These are phyloP conservation scores for Andrena minutula DNA, from an alignment of 2,888 invertebrate genomes.

Conservation along the genomic window DNA sequence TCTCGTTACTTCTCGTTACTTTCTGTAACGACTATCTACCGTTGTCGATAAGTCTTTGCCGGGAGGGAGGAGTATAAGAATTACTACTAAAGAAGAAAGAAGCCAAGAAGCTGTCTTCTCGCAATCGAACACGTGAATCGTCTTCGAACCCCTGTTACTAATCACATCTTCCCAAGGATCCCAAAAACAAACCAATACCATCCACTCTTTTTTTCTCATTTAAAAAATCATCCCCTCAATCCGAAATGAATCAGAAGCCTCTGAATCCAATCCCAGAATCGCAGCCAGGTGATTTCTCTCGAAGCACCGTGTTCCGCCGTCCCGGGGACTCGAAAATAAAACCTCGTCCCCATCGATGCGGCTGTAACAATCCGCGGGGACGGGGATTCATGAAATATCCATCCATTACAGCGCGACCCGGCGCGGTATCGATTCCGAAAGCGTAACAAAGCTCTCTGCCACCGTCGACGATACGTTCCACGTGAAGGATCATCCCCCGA, in stretches of 20 bases:
- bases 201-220: too few species aligned
- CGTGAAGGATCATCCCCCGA: slow-evolving; percentile 28
- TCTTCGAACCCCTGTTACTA: too few species aligned
- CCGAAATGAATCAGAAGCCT: too few species aligned
- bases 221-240: too few species aligned
- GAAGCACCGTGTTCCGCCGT: too few species aligned
- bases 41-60: slow-evolving; percentile 21
- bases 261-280: too few species aligned
- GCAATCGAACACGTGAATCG: too few species aligned
- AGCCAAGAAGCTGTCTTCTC: too few species aligned
- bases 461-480: background rate
- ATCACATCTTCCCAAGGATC: too few species aligned
- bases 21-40: slow-evolving; percentile 29
- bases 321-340: background rate
- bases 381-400: slow-evolving; percentile 7
- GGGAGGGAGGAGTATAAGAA: background rate
- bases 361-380: background rate
- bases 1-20: slow-evolving; percentile 53
- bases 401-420: slow-evolving; percentile 26
- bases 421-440: slow-evolving; percentile 51
- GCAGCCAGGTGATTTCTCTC: too few species aligned
- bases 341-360: background rate
- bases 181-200: too few species aligned
- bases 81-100: background rate
- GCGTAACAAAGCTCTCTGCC: slow-evolving; percentile 44